Conservation (phyloP, 2,888 invertebrate species). For the Linnaemya vulpina region DNA sequence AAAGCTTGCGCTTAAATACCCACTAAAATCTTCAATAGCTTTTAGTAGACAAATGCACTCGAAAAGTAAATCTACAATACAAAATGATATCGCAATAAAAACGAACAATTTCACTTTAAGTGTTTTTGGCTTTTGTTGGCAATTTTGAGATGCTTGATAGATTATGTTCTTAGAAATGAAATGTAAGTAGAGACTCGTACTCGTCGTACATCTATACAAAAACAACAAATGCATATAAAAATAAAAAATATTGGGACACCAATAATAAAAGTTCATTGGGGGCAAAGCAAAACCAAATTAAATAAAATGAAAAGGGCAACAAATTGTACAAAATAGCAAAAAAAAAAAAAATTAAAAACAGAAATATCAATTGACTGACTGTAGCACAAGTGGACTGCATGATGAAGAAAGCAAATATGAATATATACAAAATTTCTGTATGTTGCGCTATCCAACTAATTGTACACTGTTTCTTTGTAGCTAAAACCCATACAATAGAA, state of each 20-base stretch:
- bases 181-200: conserved; percentile 24
- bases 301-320: conserved; percentile 56
- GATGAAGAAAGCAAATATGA: neutral
- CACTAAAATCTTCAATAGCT: conserved; percentile 35
- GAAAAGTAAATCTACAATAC: conserved; percentile 42
- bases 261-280: conserved; percentile 37
- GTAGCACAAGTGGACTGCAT: conserved; percentile 2
- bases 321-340: conserved; percentile 1
- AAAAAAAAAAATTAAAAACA: conserved; percentile 35
- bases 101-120: conserved; percentile 58
- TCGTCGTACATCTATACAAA: neutral
- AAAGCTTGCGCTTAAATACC: conserved; percentile 11
- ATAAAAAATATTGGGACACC: conserved; percentile 23
- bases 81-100: conserved; percentile 41
- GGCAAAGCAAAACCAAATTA: conserved; percentile 28
- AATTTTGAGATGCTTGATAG: conserved; percentile 54
- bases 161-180: conserved; percentile 47
- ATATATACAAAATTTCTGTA: neutral
- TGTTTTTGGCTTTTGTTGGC: conserved; percentile 64
- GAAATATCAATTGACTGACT: conserved; percentile 26
- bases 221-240: conserved; percentile 36
- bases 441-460: conserved; percentile 6
- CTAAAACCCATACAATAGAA: conserved; percentile 13
- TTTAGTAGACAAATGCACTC: conserved; percentile 48
- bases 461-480: conserved; percentile 10